Evolutionary conservation across 2,113 vertebrate genomes (phyloP).

Genomic region (Brachypodius melanocephalos): DNA sequence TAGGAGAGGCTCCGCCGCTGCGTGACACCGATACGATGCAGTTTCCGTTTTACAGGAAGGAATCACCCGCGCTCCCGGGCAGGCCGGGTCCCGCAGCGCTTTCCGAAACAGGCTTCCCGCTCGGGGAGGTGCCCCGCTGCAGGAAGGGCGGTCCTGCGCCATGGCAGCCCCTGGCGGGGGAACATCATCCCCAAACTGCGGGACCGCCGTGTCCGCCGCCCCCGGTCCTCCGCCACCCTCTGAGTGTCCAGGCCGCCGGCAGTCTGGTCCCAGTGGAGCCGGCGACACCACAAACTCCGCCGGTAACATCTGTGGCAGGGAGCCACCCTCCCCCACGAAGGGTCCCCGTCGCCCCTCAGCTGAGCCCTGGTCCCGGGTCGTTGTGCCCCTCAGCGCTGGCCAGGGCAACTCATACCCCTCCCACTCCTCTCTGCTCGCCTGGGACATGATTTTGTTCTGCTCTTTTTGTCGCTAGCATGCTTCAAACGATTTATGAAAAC

Average conservation of each 20-base stretch:
- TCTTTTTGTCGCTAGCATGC: not conserved
- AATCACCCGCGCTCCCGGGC: not conserved
- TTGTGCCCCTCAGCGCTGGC: not conserved
- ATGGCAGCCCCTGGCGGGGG: not conserved
- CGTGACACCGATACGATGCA: too few relatives aligned
- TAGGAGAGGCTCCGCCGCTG: not conserved
- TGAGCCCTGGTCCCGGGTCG: fast-evolving
- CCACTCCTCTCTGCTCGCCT: too few relatives aligned
- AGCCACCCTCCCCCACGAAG: fast-evolving
- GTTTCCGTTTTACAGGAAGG: too few relatives aligned
- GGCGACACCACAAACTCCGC: fast-evolving
- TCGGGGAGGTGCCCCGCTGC: not conserved
- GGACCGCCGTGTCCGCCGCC: fast-evolving
- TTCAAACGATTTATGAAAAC: not conserved
- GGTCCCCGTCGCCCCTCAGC: not conserved
- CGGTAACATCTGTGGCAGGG: too few relatives aligned
- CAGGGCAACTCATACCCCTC: fast-evolving
- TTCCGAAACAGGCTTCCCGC: not conserved
- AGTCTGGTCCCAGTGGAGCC: not conserved
- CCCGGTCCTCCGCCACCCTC: fast-evolving
- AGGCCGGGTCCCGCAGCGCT: fast-evolving
- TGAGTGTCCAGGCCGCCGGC: too few relatives aligned
- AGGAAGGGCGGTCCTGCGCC: not conserved
- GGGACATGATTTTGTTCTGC: fast-evolving
- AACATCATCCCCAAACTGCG: fast-evolving